Base-by-base conservation (phyloP, 2,797 vertebrate genomes). In the Fundulus diaphanus region DNA sequence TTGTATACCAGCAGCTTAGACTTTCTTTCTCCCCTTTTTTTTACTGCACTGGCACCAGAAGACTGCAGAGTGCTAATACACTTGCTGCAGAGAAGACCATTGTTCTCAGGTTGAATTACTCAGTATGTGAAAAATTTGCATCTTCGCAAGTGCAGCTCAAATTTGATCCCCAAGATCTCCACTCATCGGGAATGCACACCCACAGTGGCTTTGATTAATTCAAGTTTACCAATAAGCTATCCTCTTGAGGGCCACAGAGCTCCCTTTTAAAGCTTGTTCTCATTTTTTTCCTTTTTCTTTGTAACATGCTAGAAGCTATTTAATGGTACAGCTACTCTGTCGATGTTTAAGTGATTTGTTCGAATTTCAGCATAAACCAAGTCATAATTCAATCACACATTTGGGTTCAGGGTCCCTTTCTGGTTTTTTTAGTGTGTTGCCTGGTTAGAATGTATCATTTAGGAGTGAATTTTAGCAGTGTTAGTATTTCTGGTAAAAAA, bases 181-280 rank as follows among this genome's bases (percentile, higher is more conserved):
- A 57, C 33, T 68, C 33, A 42, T 74, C 46, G 81, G 31, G 61
- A 74, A 77, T 70, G 51, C 61, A 85, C 68, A 73, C 27, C 56
- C 52, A 72, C 70, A 77, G 70, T 56, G 35, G 22, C 27, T 82
- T 77, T 72, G 67, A 79, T 84, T 76, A 74, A 87, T 83, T 78
- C 29, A 27, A 44, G 29, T 73, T 73, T 75, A 24, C 74, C 44
- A 77, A 74, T 57, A 51, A 1, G 1, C 75, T 82, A 29, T 74
- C 73, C 78, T 27, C 40, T 22, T 67, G 40, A 73, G 79, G 59
- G 79, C 69, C 70, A 74, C 22, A n/a, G 68, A 74, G 63, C 1
- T 40, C 6, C 29, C 13, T 56, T 35, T 40, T 27, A 35, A 33
- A 11, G 29, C 46, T 69, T 31, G 3, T 48, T 69, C 18, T 24